Evolutionary conservation across 2,888 invertebrate genomes (phyloP), one percentile per base, ranked within the genome.

Genomic region (Eupithecia centaureata): DNA sequence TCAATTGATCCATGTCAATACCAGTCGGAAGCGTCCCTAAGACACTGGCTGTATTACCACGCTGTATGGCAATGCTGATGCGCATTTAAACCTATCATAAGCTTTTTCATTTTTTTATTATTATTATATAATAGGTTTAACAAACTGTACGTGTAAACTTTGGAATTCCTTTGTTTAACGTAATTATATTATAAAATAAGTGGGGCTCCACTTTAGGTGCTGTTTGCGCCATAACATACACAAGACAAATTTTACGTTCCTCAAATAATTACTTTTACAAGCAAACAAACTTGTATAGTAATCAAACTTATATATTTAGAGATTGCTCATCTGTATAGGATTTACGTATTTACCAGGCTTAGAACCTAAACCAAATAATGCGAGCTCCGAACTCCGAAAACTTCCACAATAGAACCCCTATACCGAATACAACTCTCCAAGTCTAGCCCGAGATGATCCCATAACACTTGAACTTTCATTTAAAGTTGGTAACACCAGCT

Each of bases 381-480:
- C 47, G 47, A 47, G 47, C 28, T 56, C 18, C 18, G 4, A 63
- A 63, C 57, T 57, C 30, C 57, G 13, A 58, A 62, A 68, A 64
- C 61, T 62, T 59, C 13, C 47, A 65, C 62, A 68, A 68, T 68
- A 28, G 59, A 54, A n/a, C 54, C 59, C 54, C 42, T 59, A 65
- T 61, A 47, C 42, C 42, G 27, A 58, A 61, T 25, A 52, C 58
- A 59, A 47, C 47, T 56, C 58, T 58, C 52, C 52, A 63, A 63
- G 62, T 59, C 52, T 64, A 57, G 42, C 61, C 22, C 10, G 42
- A 59, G 65, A 68, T 62, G 68, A 68, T 65, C 62, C 52, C 52
- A 28, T 52, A 62, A 68, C 61, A 62, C 62, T 63, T 63, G 60
- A 63, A 59, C 65, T 65, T 69, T 69, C 63, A 60, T 65, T 69